These are phyloP conservation scores for Heteromormyrus szaboi DNA, from an alignment of 2,797 vertebrate genomes.

Conservation along the genomic window DNA sequence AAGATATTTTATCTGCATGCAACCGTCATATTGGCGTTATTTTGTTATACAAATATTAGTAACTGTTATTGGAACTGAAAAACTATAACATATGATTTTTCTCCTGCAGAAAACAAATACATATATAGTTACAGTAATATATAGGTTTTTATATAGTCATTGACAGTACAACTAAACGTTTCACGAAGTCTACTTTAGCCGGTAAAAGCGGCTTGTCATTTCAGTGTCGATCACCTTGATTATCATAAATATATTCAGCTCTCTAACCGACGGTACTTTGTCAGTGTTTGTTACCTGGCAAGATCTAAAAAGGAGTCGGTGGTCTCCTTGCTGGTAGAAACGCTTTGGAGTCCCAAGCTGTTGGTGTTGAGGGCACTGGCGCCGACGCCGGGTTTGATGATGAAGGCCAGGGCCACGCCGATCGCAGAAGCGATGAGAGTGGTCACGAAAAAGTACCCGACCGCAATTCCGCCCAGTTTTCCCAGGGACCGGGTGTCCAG, in stretches of 20 bases:
- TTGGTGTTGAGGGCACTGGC: constrained; percentile 72
- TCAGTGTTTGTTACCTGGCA: constrained; percentile 63
- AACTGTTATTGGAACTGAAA: neutral
- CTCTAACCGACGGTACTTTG: neutral
- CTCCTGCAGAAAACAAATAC: neutral
- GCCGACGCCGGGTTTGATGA: constrained; percentile 81
- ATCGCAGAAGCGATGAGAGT: constrained; percentile 85
- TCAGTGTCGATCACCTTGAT: neutral
- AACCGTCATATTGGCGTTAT: neutral
- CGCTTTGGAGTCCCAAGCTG: constrained; percentile 60
- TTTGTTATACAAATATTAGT: neutral
- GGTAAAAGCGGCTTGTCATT: neutral
- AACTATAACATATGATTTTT: neutral
- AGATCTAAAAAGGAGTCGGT: constrained; percentile 88
- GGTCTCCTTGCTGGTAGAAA: constrained; percentile 76
- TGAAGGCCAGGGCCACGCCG: constrained; percentile 81
- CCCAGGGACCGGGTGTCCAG: constrained; percentile 88
- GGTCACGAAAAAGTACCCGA: constrained; percentile 85
- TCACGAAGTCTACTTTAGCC: neutral
- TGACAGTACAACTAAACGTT: neutral
- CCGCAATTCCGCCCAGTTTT: constrained; percentile 85
- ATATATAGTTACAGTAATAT: neutral
- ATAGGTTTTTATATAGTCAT: neutral
- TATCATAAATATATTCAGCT: neutral
- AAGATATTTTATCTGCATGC: neutral